phyloP scores from a whole-genome alignment of 2,797 vertebrate genomes.

The Triplophysa yarkandensis region DNA sequence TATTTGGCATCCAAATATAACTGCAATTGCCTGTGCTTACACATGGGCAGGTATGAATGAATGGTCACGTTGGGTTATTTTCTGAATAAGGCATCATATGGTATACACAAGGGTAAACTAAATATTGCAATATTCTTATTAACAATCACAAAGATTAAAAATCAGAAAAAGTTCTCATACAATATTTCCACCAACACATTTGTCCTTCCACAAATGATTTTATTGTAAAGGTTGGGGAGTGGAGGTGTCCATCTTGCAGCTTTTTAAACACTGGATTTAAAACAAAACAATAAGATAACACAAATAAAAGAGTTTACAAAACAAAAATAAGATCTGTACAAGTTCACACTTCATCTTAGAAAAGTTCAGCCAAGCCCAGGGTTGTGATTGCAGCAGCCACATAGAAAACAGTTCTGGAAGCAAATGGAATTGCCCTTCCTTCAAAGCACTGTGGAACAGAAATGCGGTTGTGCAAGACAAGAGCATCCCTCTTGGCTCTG shows the following conservation, averaged over 20 bases:
- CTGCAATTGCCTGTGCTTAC: not conserved
- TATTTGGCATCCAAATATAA: not conserved
- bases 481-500: constrained; percentile 47
- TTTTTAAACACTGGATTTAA: constrained; percentile 64
- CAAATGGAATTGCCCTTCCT: constrained; percentile 49
- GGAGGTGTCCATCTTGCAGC: constrained; percentile 64
- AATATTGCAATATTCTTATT: not conserved
- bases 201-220: constrained; percentile 60
- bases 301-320: constrained; percentile 66
- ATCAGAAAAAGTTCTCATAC: constrained; percentile 50
- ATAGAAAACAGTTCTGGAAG: constrained; percentile 47
- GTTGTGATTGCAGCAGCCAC: constrained; percentile 61
- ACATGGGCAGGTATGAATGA: not conserved
- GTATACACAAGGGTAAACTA: not conserved
- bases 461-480: constrained; percentile 34
- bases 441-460: constrained; percentile 55
- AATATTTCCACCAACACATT: constrained; percentile 61
- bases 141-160: constrained; percentile 47
- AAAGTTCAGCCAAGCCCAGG: constrained; percentile 63
- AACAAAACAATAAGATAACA: constrained; percentile 71
- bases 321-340: constrained; percentile 72
- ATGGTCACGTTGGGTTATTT: not conserved
- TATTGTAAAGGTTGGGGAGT: constrained; percentile 67
- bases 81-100: not conserved
- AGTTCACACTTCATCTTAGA: constrained; percentile 75